phyloP scores from a whole-genome alignment of 2,113 vertebrate genomes.

The Bolborhynchus lineola region DNA sequence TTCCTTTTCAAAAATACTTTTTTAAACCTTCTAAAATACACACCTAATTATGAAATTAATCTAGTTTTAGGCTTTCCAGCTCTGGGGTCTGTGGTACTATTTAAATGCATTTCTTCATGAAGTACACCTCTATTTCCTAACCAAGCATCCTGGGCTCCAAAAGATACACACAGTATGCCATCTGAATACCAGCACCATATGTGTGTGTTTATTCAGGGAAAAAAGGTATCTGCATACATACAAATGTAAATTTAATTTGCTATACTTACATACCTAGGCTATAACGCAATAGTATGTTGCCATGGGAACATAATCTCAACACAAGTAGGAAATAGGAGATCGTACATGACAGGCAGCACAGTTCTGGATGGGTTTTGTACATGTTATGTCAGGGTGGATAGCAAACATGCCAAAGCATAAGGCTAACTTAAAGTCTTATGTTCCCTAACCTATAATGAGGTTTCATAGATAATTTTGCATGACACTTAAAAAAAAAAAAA shows the following conservation, averaged over 20 bases:
- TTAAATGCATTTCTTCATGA: not conserved
- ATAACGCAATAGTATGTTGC: not conserved
- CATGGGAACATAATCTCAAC: constrained; percentile 24
- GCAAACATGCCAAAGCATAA: not conserved
- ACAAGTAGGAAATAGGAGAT: not conserved
- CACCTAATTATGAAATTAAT: not conserved
- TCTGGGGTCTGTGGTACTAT: accelerated
- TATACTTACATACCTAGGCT: not conserved
- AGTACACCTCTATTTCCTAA: not conserved
- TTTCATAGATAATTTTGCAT: not conserved
- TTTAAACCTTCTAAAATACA: not conserved
- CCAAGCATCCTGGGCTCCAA: not conserved
- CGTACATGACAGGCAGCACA: not conserved
- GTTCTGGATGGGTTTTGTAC: not conserved
- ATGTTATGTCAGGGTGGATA: not conserved
- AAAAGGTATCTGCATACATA: not conserved
- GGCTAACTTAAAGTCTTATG: not conserved
- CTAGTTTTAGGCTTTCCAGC: not conserved
- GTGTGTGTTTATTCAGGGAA: not conserved
- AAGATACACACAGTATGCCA: not conserved
- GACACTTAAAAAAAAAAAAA: not conserved
- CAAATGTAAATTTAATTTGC: not conserved
- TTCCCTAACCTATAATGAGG: not conserved
- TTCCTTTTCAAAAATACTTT: not conserved
- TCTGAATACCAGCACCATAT: not conserved